Percentiles rank a stretch among this genome's conserved stretches.
phyloP scores from a whole-genome alignment of 2,113 vertebrate genomes.

The Prinia subflava region DNA sequence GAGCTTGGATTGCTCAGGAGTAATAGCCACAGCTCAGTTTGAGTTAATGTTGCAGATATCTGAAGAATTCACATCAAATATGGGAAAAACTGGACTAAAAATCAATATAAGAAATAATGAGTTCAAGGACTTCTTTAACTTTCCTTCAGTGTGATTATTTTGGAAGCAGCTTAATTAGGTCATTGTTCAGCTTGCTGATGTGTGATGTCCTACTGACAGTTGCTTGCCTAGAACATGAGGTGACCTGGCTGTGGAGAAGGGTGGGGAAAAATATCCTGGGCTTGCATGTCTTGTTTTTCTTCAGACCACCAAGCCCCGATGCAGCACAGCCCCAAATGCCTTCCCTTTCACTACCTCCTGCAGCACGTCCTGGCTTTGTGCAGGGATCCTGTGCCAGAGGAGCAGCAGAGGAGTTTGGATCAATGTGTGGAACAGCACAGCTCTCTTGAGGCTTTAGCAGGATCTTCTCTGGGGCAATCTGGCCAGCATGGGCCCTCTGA shows the following conservation, averaged over 20 bases:
- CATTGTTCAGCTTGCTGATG: background rate
- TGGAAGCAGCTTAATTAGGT: background rate
- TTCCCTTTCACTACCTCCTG: background rate
- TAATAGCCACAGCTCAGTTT: background rate
- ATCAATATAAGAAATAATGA: background rate
- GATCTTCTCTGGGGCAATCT: background rate
- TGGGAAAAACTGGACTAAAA: background rate
- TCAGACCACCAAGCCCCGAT: background rate
- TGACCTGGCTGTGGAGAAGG: background rate
- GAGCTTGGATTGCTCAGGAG: background rate
- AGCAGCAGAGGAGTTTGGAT: background rate
- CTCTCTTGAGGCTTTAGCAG: background rate
- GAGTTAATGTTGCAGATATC: background rate
- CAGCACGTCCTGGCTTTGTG: background rate
- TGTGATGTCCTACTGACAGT: background rate
- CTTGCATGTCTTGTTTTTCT: background rate
- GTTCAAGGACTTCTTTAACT: background rate
- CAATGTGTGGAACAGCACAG: background rate
- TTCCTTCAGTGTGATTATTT: background rate
- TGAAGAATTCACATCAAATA: background rate
- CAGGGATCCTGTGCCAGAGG: accelerated
- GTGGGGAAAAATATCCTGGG: background rate
- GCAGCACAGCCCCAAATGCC: background rate
- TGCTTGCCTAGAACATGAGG: background rate
- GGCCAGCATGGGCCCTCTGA: background rate